Percentiles rank a stretch among this genome's conserved stretches.
Conservation (phyloP, 2,797 vertebrate genomes). For the Varecia variegata region DNA sequence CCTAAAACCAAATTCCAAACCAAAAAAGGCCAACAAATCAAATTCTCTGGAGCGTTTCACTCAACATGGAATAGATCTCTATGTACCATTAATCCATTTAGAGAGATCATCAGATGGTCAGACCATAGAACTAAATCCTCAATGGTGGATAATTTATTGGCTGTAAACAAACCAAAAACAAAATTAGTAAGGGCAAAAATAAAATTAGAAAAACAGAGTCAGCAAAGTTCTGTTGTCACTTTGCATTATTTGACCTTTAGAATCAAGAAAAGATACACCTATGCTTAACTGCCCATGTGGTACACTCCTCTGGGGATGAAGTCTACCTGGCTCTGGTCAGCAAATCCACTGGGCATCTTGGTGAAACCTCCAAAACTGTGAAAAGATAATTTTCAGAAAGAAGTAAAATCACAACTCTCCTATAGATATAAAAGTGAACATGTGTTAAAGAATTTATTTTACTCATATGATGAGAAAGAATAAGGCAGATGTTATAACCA, state of each 20-base stretch:
- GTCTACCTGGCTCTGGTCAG: neutral
- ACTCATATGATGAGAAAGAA: neutral
- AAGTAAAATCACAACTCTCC: neutral
- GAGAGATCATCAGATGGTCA: neutral
- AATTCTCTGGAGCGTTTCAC: neutral
- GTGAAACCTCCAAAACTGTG: neutral
- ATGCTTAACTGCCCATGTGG: neutral
- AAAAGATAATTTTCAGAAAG: neutral
- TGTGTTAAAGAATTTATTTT: neutral
- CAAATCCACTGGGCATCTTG: neutral
- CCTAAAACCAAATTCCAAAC: neutral
- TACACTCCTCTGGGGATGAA: neutral
- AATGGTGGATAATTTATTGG: neutral
- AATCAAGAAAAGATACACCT: neutral
- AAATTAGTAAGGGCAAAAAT: neutral
- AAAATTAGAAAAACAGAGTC: neutral
- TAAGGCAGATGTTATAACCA: neutral
- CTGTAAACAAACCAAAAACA: neutral
- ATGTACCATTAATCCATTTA: neutral
- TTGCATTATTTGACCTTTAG: neutral
- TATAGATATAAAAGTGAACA: neutral
- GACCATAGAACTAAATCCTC: neutral
- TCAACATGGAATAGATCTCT: neutral
- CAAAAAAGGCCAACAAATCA: neutral
- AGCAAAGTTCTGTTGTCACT: neutral